A percentile compares a stretch with the other conserved stretches of the same genome.
Conservation (phyloP, 1,140 invertebrate genomes). For the Megalonaias nervosa region DNA sequence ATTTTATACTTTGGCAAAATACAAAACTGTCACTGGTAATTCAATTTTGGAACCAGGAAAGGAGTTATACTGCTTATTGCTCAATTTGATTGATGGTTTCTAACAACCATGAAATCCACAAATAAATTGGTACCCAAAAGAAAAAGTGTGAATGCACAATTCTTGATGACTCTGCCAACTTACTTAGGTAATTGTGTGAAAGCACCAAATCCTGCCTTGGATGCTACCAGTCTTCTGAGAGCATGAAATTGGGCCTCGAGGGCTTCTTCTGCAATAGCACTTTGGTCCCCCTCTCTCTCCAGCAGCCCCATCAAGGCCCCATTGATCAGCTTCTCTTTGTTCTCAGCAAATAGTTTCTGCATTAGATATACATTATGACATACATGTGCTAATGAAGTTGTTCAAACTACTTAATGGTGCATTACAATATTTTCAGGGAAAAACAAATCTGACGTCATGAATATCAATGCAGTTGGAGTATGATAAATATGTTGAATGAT, state of each 20-base stretch:
- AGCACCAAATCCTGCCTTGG: conserved; percentile 97
- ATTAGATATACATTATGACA: conserved; percentile 57
- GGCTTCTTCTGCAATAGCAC: conserved; percentile 76
- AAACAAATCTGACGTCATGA: not conserved
- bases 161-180: conserved; percentile 32
- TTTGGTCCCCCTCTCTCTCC: conserved; percentile 80
- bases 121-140: too few relatives aligned
- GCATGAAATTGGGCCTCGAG: conserved; percentile 92
- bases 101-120: too few relatives aligned
- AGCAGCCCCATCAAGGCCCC: conserved; percentile 84
- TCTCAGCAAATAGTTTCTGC: conserved; percentile 96
- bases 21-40: too few relatives aligned
- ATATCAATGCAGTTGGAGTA: not conserved
- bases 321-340: conserved; percentile 97
- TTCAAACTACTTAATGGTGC: not conserved
- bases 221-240: conserved; percentile 92
- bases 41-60: too few relatives aligned
- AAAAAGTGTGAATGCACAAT: too few relatives aligned
- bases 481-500: not conserved
- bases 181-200: conserved; percentile 93
- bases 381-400: too few relatives aligned
- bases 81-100: too few relatives aligned
- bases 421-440: not conserved
- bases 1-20: too few relatives aligned
- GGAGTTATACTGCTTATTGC: too few relatives aligned